Conservation (phyloP, 2,113 vertebrate genomes). For the Myiagra hebetior region DNA sequence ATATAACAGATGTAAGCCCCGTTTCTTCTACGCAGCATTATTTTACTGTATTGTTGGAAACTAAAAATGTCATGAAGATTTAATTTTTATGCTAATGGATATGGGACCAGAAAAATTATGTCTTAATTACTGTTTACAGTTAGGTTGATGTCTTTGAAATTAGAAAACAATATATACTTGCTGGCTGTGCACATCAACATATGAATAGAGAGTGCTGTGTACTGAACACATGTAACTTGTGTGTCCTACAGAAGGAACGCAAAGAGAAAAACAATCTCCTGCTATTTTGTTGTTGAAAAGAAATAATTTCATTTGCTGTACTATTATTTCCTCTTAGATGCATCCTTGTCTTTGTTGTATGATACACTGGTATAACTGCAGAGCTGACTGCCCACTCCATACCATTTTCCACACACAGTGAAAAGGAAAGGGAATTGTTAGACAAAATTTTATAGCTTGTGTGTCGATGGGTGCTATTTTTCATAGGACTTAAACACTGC, state of each 20-base stretch:
- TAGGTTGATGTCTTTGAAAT: background rate
- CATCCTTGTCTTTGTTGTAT: background rate
- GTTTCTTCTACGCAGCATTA: background rate
- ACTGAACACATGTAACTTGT: background rate
- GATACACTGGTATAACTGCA: background rate
- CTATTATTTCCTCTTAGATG: background rate
- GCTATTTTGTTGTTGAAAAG: rapidly evolving
- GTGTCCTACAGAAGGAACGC: background rate
- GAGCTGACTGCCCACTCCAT: background rate
- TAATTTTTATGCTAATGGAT: background rate
- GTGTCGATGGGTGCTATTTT: background rate
- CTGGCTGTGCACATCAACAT: background rate
- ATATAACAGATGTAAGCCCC: background rate
- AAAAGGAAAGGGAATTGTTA: background rate
- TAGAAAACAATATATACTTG: background rate
- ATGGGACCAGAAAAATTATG: background rate
- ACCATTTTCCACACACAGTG: background rate
- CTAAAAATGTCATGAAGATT: background rate
- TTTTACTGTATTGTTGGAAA: background rate
- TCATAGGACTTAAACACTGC: background rate
- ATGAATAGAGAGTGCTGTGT: background rate
- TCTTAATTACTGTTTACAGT: background rate
- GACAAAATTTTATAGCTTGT: background rate
- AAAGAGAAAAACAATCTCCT: background rate
- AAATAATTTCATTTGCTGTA: background rate